These are phyloP conservation scores for Phasianus colchicus DNA, from an alignment of 2,113 vertebrate genomes.

Conservation along the genomic window DNA sequence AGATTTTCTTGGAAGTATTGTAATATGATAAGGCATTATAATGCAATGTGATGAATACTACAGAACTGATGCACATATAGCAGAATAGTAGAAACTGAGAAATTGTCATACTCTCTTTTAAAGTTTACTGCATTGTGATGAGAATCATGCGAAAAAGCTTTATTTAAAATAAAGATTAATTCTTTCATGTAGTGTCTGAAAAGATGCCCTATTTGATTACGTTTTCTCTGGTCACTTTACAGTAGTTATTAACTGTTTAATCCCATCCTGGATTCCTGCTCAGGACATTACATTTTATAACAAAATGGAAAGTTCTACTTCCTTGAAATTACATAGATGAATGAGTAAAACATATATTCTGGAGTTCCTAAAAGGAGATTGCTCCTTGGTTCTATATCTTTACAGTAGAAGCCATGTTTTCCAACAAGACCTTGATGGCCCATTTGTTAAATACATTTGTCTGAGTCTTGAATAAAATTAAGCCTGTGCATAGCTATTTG, in stretches of 20 bases:
- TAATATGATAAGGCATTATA: neutral
- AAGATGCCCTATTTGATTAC: neutral
- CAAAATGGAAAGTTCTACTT: conserved; percentile 24
- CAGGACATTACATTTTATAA: neutral
- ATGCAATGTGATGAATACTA: neutral
- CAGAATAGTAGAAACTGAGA: neutral
- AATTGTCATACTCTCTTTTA: neutral
- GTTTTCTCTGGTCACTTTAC: neutral
- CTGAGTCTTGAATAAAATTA: conserved; percentile 16
- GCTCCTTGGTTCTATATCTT: neutral
- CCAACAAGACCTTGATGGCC: neutral
- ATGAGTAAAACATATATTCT: conserved; percentile 43
- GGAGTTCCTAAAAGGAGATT: neutral
- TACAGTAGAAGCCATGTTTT: conserved; percentile 5
- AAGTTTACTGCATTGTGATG: neutral
- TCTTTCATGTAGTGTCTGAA: neutral
- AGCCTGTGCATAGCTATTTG: neutral
- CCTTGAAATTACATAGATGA: conserved; percentile 10
- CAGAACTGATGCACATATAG: neutral
- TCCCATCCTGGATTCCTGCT: conserved; percentile 17
- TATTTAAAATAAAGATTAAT: neutral
- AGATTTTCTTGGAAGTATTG: neutral
- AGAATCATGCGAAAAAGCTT: neutral
- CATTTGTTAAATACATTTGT: conserved; percentile 57
- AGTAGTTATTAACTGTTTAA: neutral